These are phyloP conservation scores for Limnodromus scolopaceus DNA, from an alignment of 2,797 vertebrate species.

Conservation along the genomic window DNA sequence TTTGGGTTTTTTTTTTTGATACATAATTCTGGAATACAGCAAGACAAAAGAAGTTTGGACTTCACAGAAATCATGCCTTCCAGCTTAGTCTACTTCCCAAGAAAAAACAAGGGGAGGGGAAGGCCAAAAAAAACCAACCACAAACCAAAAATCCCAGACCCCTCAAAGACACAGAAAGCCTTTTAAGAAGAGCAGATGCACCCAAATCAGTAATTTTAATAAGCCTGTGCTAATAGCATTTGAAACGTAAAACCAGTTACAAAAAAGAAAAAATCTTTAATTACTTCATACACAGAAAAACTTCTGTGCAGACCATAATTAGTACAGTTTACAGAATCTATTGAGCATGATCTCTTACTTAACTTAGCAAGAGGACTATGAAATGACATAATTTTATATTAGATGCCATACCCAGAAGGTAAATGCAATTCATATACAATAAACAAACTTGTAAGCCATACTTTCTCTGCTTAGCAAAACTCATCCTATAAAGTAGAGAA, in stretches of 20 bases:
- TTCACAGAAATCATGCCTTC: neutral
- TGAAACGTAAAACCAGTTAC: neutral
- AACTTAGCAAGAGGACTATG: neutral
- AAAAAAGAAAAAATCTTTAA: neutral
- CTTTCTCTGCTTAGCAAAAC: neutral
- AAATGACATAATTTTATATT: neutral
- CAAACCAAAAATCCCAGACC: neutral
- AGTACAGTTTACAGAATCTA: neutral
- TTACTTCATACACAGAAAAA: neutral
- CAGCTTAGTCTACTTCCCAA: neutral
- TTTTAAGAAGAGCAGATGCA: neutral
- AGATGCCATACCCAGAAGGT: neutral
- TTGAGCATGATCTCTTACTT: neutral
- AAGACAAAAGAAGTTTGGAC: neutral
- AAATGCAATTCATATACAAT: neutral
- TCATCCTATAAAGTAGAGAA: neutral
- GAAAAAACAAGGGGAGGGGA: neutral
- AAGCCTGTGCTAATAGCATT: neutral
- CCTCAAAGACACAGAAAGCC: neutral
- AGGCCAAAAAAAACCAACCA: rapidly evolving
- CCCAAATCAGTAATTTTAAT: neutral
- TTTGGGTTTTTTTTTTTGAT: neutral
- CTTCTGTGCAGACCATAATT: rapidly evolving
- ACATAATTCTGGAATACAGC: neutral
- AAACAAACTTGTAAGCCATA: neutral